Evolutionary conservation across 2,888 invertebrate species (phyloP).

Genomic region (Acanthopleura granulata): DNA sequence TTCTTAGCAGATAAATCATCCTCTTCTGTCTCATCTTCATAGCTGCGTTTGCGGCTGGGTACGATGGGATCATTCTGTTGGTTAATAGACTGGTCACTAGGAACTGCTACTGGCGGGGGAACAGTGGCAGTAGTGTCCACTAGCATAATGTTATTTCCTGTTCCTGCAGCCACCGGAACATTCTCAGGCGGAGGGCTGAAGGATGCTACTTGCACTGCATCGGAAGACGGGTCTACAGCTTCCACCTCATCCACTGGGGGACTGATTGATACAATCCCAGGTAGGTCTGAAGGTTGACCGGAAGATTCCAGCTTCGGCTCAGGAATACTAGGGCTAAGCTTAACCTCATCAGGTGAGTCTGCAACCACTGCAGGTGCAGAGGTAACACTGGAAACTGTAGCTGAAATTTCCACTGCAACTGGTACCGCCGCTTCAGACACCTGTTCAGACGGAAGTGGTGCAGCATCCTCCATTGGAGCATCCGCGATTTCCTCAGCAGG

Average conservation of each 20-base stretch:
- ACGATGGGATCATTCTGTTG: neutral
- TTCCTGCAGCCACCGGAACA: neutral
- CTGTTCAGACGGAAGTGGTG: neutral
- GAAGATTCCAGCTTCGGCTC: neutral
- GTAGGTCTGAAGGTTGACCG: constrained; percentile 13
- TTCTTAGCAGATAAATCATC: constrained; percentile 25
- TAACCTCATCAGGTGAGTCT: constrained; percentile 27
- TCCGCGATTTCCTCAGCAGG: neutral
- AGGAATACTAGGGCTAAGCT: neutral
- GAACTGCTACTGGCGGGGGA: neutral
- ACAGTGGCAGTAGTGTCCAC: neutral
- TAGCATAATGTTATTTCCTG: too few relatives aligned
- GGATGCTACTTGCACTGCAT: neutral
- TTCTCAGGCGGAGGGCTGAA: neutral
- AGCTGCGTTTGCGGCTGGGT: constrained; percentile 33
- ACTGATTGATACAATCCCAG: constrained; percentile 21
- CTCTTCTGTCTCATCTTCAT: constrained; percentile 28
- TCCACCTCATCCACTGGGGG: constrained; percentile 22
- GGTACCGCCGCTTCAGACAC: constrained; percentile 4
- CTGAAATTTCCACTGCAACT: constrained; percentile 12
- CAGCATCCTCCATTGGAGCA: neutral
- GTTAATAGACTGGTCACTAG: neutral
- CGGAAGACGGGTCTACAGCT: neutral
- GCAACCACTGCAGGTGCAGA: neutral
- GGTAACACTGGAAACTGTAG: neutral